Evolutionary conservation across 35 echinoderm and acorn worm species (phyloP), one percentile per base, ranked within the genome.

Genomic region (Acanthaster planci): DNA sequence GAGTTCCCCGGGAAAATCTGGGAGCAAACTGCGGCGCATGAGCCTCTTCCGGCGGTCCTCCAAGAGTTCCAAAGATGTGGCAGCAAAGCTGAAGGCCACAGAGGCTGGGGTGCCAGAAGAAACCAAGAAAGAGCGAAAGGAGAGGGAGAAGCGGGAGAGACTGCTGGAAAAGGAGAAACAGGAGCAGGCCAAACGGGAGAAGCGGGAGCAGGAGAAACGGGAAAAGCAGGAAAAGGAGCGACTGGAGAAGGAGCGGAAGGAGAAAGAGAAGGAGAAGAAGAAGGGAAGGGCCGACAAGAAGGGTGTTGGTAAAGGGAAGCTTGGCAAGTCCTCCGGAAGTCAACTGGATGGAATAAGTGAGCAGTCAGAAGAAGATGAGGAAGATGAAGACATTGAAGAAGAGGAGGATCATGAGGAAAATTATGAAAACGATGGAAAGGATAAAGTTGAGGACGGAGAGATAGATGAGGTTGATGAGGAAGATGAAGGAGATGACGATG

Each of bases 41-140:
- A 80, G 84, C 29, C 44, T 92, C 56, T 92, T 92, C 38, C 56
- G 90, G 10, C 86, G 76, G 29, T 92, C 90, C 37, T 92, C 90
- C 52, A 87, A 82, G 40, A 85, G 76, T 31, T 38, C 64, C 67
- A 84, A 89, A 29, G 86, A 86, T 16, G 72, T 50, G 31, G 27
- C 80, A 12, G 1, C 77, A 5, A 36, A 53, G 21, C 51, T 54
- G 21, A 54, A 18, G 37, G 81, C 19, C 1, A 47, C 31, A 1
- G 86, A 89, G 37, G 50, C 50, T 53, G 30, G 39, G 31, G 77
- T 7, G 29, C 78, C 23, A 6, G 78, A 80, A 60, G 82, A 86
- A 15, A 76, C 27, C 1, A 76, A 86, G 21, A 82, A 89, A 53
- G 52, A 84, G 19, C 23, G 53, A 29, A 81, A 81, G 17, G 51